Evolutionary conservation across 2,888 invertebrate species (phyloP), one percentile per base, ranked within the genome.

Genomic region (Leptinotarsa rubiginosa): DNA sequence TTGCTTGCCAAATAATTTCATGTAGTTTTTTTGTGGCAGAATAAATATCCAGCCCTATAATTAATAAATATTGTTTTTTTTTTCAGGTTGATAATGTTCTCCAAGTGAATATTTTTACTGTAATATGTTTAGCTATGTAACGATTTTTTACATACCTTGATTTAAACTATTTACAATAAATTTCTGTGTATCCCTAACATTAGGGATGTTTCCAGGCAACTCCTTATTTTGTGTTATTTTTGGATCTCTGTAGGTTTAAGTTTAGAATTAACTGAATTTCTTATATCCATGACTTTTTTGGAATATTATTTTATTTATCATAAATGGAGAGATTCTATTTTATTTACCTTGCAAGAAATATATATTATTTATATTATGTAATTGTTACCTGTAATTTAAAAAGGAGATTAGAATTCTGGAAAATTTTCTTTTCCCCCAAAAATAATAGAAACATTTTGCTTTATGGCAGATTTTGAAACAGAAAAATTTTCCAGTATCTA

Each of bases 71-170:
- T 68, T 22, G 47, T 70, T 68, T 52, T 47, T 25, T 62, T 81
- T 92, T 91, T 68, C 92, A 95, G 95, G 87, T 91, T 95, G 85
- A 93, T 95, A 86, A 95, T 95, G 94, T 95, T 95, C 90, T 90
- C 94, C 89, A 75, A 75, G 49, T 75, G 65, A 73, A 72, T 70
- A 41, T 68, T 69, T 73, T 72, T 70, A 67, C 73, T 49, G 68
- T 70, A 73, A 73, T 69, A 56, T 68, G 56, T 47, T 75, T 69
- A 75, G 68, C 31, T 56, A 65, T 66, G 68, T 69, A 67, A 72
- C 62, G 69, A 77, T 74, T 72, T 75, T 76, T 75, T 75, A 72
- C 76, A 75, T 50, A 67, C 16, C 54, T 75, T 76, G 70, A 73
- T 78, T 76, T 70, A 75, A 74, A 76, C 65, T 65, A 54, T 68